Percentiles rank a stretch among this genome's conserved stretches.
These are phyloP conservation scores for Acanthosepion pharaonis DNA, from an alignment of 2,888 invertebrate species.

Conservation along the genomic window DNA sequence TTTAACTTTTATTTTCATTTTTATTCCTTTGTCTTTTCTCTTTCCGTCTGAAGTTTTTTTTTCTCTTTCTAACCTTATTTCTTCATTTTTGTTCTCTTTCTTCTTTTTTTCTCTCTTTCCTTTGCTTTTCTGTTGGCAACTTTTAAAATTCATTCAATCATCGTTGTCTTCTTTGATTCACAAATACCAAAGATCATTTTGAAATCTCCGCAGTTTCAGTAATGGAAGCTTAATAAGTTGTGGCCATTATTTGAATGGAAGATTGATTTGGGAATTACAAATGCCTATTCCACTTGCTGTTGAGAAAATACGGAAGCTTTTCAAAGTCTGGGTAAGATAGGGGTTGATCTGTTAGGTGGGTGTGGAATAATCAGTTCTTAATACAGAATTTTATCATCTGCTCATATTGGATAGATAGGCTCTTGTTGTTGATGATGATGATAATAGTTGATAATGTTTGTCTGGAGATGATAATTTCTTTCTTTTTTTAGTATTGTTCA, in stretches of 20 bases:
- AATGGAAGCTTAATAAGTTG: background rate
- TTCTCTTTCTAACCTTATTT: too few relatives aligned
- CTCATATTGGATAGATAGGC: background rate
- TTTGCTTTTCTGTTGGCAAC: background rate
- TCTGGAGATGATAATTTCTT: background rate
- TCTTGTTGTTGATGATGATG: background rate
- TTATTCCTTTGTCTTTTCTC: background rate
- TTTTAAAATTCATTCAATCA: background rate
- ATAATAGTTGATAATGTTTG: background rate
- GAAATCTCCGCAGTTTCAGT: background rate
- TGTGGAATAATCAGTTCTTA: background rate
- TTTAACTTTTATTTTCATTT: too few relatives aligned
- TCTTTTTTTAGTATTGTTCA: too few relatives aligned
- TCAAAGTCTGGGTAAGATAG: background rate
- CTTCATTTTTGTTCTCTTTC: too few relatives aligned
- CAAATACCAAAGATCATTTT: slow-evolving; percentile 33
- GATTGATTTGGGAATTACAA: background rate
- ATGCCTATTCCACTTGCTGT: background rate
- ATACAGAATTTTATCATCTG: background rate
- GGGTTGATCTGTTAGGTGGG: background rate
- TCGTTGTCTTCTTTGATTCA: background rate
- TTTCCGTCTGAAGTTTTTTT: background rate
- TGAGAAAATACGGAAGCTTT: slow-evolving; percentile 13
- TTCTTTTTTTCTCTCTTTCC: background rate
- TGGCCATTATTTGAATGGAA: slow-evolving; percentile 33